Base-by-base conservation (phyloP, 1,140 invertebrate species). In the Drosophila saltans region DNA sequence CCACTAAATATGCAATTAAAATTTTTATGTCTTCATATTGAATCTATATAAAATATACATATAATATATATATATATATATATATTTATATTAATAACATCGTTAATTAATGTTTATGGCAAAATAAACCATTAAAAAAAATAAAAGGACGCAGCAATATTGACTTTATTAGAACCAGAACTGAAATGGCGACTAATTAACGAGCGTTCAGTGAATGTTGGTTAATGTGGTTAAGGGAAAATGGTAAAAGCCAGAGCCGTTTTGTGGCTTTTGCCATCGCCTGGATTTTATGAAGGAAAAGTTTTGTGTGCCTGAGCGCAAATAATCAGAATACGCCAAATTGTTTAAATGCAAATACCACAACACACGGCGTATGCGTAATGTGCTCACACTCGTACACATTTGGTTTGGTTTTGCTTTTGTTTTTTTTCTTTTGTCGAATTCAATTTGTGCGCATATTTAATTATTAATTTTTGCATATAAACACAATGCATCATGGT, bases 381-480 rank as follows among this genome's bases (percentile, higher is more conserved):
- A 86, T 80, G 56, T 63, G 80, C 58, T 65, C 62, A 48, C 3
- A 16, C 16, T 21, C 43, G 2, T 9, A 21, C 45, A 36, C 33
- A 7, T 36, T 36, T 36, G 33, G 33, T 26, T 7, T 1, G 16
- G 10, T n/a, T 52, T 52, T 3, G 2, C 3, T 26, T 57, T 59
- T 8, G 6, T 36, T 36, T 36, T 36, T 36, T 36, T 1, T 24
- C 56, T 36, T 36, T 36, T 36, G 33, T 24, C 56, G 66, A 80
- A 86, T 86, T 89, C 67, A 88, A 88, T 88, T 86, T 83, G 76
- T 57, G 52, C 70, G 70, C 48, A 63, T 67, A 78, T 89, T 83
- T 57, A 86, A 86, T 86, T 75, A 86, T 86, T 86, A 72, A 88
- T 78, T 65, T 69, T 69, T 58, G 48, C 55, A 61, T 55, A 65